Base-by-base conservation (phyloP, 2,888 invertebrate genomes). In the Fragum whitleyi region DNA sequence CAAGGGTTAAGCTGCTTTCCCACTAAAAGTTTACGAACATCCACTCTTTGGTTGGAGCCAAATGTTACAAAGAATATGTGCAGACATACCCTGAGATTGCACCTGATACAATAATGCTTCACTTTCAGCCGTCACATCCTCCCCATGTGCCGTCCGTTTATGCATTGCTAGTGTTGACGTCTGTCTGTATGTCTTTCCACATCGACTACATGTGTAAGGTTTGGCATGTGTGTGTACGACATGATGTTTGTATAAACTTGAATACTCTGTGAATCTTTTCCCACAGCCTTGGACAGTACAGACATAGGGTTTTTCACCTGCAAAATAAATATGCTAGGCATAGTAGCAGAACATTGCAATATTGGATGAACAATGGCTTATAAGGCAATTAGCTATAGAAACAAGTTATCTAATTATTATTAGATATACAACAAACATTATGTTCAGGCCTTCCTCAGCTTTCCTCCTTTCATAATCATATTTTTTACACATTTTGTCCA, bases 221-320 rank as follows among this genome's bases (percentile, higher is more conserved):
- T 95, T 95, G 79, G 95, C 94, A 71, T 95, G 95, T 29, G 95
- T 95, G 91, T 96, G 96, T 6, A 95, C 95, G 51, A 95, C 94
- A 87, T 96, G 95, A 91, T 96, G 96, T 90, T 96, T 96, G 92
- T 96, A 96, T 23, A 96, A 94, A 87, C 96, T 96, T 69, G 96
- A 96, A 91, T 96, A 96, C 91, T 96, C 96, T 0, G 96, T 96
- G 89, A 96, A 96, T 65, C 96, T 94, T 90, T 96, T 96, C 28
- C 95, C 95, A 92, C 96, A 96, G 67, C 95, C 95, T 94, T 90
- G 93, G 19, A 95, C 95, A 19, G 95, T 93, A 90, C 96, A 96
- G 26, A 95, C 95, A 88, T 96, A 96, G 0, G 96, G 96, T 90
- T 96, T 96, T 90, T 96, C 96, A 26, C 94, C 94, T 94, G 84